Evolutionary conservation across 2,888 invertebrate genomes (phyloP), one percentile per base, ranked within the genome.

Genomic region (Nephrotoma guestfalica): DNA sequence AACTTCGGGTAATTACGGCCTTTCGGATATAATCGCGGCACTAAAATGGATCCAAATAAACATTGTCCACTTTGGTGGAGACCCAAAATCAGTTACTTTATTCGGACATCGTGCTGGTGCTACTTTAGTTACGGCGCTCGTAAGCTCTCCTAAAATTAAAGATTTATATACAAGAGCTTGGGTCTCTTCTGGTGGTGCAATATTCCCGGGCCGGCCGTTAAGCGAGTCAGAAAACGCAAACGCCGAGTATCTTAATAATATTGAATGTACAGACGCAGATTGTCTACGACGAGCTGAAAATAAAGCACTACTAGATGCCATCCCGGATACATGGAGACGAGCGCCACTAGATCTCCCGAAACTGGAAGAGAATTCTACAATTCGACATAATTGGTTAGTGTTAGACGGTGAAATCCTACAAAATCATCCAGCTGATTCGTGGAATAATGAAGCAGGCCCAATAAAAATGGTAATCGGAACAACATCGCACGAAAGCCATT

Each of bases 91-190:
- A 3, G 96, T 98, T 0, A 97, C 97, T 0, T 90, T 98, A 51
- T 93, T 97, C 89, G 98, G 97, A 0, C 97, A 97, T 90, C 93
- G 96, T 40, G 96, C 97, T 0, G 97, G 97, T 0, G 97, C 96
- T 0, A 97, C 97, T 0, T 91, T 97, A 13, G 95, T 96, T 0
- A 95, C 96, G 0, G 96, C 96, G 0, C 91, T 97, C 71, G 93
- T 89, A 91, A 95, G 88, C 90, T 93, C 92, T 11, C 92, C 90
- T 88, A 91, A 93, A 87, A 92, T 94, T 2, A 93, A 94, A 86
- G 94, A 94, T 85, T 92, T 97, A 4, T 97, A 97, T 89, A 92
- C 95, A 0, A 92, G 95, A 86, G 95, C 95, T 4, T 97, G 97
- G 97, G 93, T 96, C 0, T 94, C 96, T 0, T 96, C 96, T 2